These are phyloP conservation scores for Drosophila putrida DNA, from an alignment of 2,888 invertebrate species.

Conservation along the genomic window DNA sequence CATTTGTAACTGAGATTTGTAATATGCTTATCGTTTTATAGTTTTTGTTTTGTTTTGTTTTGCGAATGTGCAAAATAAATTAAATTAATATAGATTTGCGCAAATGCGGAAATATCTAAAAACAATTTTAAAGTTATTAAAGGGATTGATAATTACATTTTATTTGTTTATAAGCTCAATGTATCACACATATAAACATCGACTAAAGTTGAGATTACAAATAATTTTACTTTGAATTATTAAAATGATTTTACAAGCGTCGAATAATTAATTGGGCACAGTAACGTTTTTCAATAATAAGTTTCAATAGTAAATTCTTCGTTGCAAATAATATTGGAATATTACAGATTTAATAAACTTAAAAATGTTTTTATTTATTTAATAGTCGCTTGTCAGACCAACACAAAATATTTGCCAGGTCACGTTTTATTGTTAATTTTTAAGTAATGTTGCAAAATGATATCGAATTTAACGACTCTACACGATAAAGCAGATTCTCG, in stretches of 20 bases:
- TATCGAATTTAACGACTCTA: constrained; percentile 69
- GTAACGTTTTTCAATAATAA: background rate
- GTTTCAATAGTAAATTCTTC: background rate
- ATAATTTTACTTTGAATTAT: background rate
- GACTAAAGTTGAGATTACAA: constrained; percentile 3
- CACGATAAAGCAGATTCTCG: constrained; percentile 46
- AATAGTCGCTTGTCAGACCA: constrained; percentile 51
- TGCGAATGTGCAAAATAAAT: constrained; percentile 36
- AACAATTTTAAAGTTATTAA: background rate
- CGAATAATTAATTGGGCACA: background rate
- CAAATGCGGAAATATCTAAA: constrained; percentile 1
- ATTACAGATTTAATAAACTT: constrained; percentile 8
- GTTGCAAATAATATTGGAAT: background rate
- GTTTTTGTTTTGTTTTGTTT: constrained; percentile 13
- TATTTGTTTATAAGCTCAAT: too few relatives aligned
- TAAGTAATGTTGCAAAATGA: constrained; percentile 69
- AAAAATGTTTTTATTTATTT: constrained; percentile 14
- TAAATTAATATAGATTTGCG: constrained; percentile 33
- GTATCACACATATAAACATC: constrained; percentile 1
- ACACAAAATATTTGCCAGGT: constrained; percentile 73
- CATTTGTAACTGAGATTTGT: constrained; percentile 71
- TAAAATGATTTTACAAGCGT: background rate
- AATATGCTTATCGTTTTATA: constrained; percentile 45
- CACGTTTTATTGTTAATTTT: constrained; percentile 81
- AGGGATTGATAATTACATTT: background rate